phyloP scores from a whole-genome alignment of 2,888 invertebrate species.

The Troides oblongomaculatus region DNA sequence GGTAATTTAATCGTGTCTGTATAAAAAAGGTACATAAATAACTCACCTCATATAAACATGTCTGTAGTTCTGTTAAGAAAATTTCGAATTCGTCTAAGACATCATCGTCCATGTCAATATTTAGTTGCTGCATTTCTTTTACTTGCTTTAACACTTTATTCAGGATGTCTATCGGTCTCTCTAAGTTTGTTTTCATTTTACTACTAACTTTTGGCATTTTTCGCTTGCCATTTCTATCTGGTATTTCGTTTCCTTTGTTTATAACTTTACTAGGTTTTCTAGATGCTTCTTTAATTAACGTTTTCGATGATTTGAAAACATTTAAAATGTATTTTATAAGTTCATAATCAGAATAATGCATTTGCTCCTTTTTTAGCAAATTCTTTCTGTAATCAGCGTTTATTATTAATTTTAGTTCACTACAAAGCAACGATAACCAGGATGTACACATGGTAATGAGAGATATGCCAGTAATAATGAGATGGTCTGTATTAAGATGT shows the following conservation, averaged over 20 bases:
- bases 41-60: slow-evolving; percentile 29
- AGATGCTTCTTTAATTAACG: slow-evolving; percentile 9
- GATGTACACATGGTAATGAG: too few species aligned
- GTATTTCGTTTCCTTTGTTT: slow-evolving; percentile 1
- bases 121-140: slow-evolving; percentile 21
- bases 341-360: slow-evolving; percentile 51
- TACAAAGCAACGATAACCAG: too few species aligned
- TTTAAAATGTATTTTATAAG: slow-evolving; percentile 51
- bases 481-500: too few species aligned
- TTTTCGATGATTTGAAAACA: slow-evolving; percentile 40
- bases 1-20: too few species aligned
- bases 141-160: slow-evolving; percentile 25
- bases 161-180: slow-evolving; percentile 33
- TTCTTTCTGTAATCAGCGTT: slow-evolving; percentile 8
- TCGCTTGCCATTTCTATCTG: slow-evolving; percentile 8
- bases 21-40: neutral
- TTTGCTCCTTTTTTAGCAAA: slow-evolving; percentile 21
- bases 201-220: slow-evolving; percentile 37
- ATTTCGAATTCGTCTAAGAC: slow-evolving; percentile 35
- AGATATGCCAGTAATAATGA: too few species aligned
- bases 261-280: neutral
- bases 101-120: neutral
- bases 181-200: slow-evolving; percentile 23
- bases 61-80: slow-evolving; percentile 42
- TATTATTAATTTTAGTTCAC: too few species aligned